Evolutionary conservation across 2,113 vertebrate genomes (phyloP), one percentile per base, ranked within the genome.

Genomic region (Abramis brama): DNA sequence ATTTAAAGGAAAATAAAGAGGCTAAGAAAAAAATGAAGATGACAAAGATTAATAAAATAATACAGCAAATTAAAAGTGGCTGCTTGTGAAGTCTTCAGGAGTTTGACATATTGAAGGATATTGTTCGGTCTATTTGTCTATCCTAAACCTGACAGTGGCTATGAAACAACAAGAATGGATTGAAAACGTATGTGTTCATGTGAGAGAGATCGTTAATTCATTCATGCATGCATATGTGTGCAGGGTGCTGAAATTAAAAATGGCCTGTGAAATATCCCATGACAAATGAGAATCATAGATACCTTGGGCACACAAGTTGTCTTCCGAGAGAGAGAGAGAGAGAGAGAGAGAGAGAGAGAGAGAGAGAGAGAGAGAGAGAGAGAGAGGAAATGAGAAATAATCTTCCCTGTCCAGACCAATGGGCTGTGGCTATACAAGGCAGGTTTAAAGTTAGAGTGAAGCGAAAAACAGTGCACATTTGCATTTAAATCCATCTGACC

Each of bases 401-500:
- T 83, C 81, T 83, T 83, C 11, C 66, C 33, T 43, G 81, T 55
- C 50, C 23, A 43, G 68, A 83, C 45, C 79, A 70, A 82, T 82
- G 62, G 62, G 45, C 43, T 23, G 45, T 70, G 79, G 60, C 23
- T 47, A 25, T 2, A 21, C 59, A 11, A 75, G 25, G 30, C n/a
- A 81, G 52, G 27, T 86, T 79, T 86, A 30, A 64, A 74, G 77
- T 81, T 86, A 62, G 27, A 62, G 25, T 64, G 74, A 64, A 55
- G 71, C 76, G 79, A 77, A 86, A 79, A 82, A 70, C 21, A 13
- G 3, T 36, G 1, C 9, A 60, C 73, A 94, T 94, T 93, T 94
- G 92, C 91, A 93, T 94, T 94, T 94, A 93, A 93, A 94, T 91
- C 80, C 87, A 70, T 90, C 89, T 91, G 93, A 94, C 93, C 92